Conservation (phyloP, 2,888 invertebrate genomes). For the Augochlorella aurata region DNA sequence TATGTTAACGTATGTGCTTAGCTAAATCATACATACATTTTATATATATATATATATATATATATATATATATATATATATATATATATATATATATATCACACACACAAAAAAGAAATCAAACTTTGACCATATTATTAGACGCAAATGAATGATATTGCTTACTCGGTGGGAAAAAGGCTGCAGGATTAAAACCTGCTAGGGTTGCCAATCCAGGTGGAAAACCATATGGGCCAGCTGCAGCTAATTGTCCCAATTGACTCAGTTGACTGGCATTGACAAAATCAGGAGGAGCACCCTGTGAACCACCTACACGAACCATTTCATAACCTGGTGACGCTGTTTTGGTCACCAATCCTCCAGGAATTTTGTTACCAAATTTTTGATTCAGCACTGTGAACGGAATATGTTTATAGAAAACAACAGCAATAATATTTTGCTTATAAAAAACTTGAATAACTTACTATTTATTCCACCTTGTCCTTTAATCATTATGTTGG, state of each 20-base stretch:
- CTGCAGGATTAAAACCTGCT: constrained; percentile 88
- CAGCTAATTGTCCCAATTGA: constrained; percentile 75
- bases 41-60: background rate
- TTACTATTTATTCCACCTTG: constrained; percentile 74
- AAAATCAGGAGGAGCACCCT: constrained; percentile 75
- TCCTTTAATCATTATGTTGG: constrained; percentile 67
- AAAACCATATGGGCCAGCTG: constrained; percentile 68
- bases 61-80: no score
- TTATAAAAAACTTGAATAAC: constrained; percentile 5
- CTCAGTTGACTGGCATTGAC: constrained; percentile 79
- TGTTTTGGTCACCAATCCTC: constrained; percentile 83
- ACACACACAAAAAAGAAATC: background rate
- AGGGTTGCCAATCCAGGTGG: constrained; percentile 77
- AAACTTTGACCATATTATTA: background rate
- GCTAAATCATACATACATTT: constrained; percentile 55
- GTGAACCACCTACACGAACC: constrained; percentile 83
- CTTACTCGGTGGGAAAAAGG: constrained; percentile 93
- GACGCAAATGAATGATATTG: background rate
- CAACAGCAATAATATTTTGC: background rate
- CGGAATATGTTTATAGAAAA: background rate
- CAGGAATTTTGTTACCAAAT: constrained; percentile 80
- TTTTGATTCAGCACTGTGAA: constrained; percentile 73
- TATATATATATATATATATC: background rate
- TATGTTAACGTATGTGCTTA: constrained; percentile 36
- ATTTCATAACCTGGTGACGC: constrained; percentile 84